Base-by-base conservation (phyloP, 2,888 invertebrate species). In the Dyspetes luteomarginatus region DNA sequence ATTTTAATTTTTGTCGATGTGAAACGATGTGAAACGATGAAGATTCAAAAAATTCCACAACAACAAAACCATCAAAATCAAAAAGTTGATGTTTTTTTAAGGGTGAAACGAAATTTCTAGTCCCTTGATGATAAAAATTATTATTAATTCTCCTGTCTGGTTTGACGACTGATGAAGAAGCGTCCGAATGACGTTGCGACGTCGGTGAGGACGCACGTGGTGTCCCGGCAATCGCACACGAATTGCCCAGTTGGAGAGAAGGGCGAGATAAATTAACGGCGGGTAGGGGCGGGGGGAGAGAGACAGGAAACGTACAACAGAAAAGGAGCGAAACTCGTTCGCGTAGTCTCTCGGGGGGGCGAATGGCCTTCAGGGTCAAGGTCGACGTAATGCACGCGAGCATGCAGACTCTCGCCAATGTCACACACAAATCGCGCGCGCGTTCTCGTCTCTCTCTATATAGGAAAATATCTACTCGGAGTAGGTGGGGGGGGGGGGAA, bases 311-410 rank as follows among this genome's bases (percentile, higher is more conserved):
- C 36, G 72, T 45, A 58, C 4, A 73, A 69, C 64, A 77, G 81
- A 73, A 81, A 78, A 81, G 60, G 81, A 81, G n/a, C n/a, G 81
- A 81, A 81, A 77, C 77, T 55, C 65, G 81, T 78, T 78, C 73
- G 77, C 73, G 67, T 43, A 78, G 67, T 65, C 58, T 77, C 76
- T 36, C 73, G 73, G 58, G 77, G 65, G 58, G 81, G 73, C 81
- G 77, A 77, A 81, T 52, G 77, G 68, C 81, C 81, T 50, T 81
- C 69, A 78, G 81, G 81, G 73, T 81, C 81, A 81, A 78, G 81
- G 81, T 65, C 74, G 22, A 48, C 28, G 67, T 24, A 52, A 68
- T 56, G 36, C 73, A 41, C 28, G 17, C 30, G 30, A 36, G 45
- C 65, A 60, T 60, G 26, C 65, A 48, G 19, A n/a, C n/a, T 55